Evolutionary conservation across 2,113 vertebrate species (phyloP), one percentile per base, ranked within the genome.

Genomic region (Ibidorhyncha struthersii): DNA sequence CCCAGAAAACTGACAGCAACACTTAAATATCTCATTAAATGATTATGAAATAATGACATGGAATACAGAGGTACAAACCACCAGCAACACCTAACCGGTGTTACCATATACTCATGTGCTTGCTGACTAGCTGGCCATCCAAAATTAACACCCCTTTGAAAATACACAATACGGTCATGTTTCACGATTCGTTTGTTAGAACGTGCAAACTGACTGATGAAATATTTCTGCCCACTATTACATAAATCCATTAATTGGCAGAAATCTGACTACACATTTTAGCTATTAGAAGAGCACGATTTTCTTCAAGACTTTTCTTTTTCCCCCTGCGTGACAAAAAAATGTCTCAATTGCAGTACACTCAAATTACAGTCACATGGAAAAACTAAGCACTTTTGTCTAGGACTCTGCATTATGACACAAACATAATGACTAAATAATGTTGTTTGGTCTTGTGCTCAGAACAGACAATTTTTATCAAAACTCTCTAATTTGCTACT

Each of bases 11-110:
- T 17, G 19, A 89, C 80, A 85, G 88, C 70, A 84, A 45, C 66
- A 56, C 81, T 89, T 1, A 9, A 61, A 25, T 22, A 53, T 70
- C 89, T 87, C 69, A 30, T 18, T 62, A 94, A 89, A 34, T 27
- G n/a, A 83, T 94, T 89, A 93, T 32, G 81, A 97, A 97, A 95
- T 87, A 70, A 82, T 5, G 74, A 40, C 74, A 77, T 0, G 8
- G 38, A 90, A 58, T 2, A 76, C 14, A 55, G 38, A 91, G 29
- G 36, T 4, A 55, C 29, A 30, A 84, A 47, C 0, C 1, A 63
- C 1, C 23, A 76, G 62, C 41, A 58, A 1, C 1, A 53, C 14
- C 62, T 43, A 8, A 91, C 65, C 61, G 14, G 20, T 9, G 18
- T 36, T 36, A 29, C 12, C 53, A 29, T 32, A 53, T 20, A 8